Percentiles rank a stretch among this genome's conserved stretches.
Conservation (phyloP, 2,888 invertebrate species). For the Cataglyphis livida region DNA sequence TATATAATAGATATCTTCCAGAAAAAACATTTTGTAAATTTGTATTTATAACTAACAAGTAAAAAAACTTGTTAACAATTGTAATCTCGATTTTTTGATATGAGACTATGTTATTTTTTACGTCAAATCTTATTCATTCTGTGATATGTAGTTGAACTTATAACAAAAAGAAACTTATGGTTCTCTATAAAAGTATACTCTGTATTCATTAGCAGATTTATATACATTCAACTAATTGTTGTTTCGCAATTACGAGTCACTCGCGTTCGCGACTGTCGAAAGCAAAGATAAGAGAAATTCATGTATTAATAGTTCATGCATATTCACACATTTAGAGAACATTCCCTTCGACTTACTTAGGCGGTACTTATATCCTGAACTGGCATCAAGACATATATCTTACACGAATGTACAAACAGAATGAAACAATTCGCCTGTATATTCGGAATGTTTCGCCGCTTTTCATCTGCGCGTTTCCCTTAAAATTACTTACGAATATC, state of each 20-base stretch:
- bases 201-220: conserved; percentile 16
- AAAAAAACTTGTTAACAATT: conserved; percentile 11
- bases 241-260: conserved; percentile 3
- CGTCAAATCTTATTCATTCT: background rate
- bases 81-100: conserved; percentile 7
- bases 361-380: conserved; percentile 72
- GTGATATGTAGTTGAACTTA: conserved; percentile 43
- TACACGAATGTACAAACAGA: conserved; percentile 82
- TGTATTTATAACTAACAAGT: conserved; percentile 24
- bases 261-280: background rate
- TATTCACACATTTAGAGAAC: conserved; percentile 60
- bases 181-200: conserved; percentile 25
- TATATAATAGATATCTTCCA: conserved; percentile 13
- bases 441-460: conserved; percentile 67
- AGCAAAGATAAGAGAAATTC: conserved; percentile 48
- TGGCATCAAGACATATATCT: conserved; percentile 80
- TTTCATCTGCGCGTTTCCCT: conserved; percentile 25
- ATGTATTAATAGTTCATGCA: conserved; percentile 59
- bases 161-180: conserved; percentile 9
- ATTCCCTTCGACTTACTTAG: conserved; percentile 66
- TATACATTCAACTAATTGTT: background rate
- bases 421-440: conserved; percentile 56
- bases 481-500: conserved; percentile 49
- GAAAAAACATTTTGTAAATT: conserved; percentile 17
- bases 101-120: conserved; percentile 16